Conservation (phyloP, 2,888 invertebrate species). For the Xestobium rufovillosum region DNA sequence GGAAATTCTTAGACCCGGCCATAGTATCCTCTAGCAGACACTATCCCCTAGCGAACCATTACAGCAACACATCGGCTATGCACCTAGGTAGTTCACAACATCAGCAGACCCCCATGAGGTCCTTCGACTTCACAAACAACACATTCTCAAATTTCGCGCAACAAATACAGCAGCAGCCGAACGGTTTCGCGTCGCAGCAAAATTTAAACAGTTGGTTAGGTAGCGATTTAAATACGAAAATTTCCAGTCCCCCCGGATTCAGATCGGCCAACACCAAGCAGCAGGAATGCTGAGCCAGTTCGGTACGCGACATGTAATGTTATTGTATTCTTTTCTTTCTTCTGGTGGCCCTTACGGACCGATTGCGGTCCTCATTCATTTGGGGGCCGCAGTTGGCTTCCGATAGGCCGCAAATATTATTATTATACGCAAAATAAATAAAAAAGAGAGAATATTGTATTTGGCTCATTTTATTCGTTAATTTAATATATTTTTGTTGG, state of each 20-base stretch:
- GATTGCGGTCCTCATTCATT: too few relatives aligned
- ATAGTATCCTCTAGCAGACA: conserved; percentile 70
- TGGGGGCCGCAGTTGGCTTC: too few relatives aligned
- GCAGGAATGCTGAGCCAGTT: conserved; percentile 42
- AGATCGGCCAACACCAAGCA: conserved; percentile 39
- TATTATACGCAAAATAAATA: too few relatives aligned
- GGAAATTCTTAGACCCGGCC: conserved; percentile 90
- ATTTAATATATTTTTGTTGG: too few relatives aligned
- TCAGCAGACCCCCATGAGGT: conserved; percentile 21
- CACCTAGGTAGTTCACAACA: conserved; percentile 17
- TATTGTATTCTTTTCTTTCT: too few relatives aligned
- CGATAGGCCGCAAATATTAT: too few relatives aligned
- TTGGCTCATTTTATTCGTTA: too few relatives aligned
- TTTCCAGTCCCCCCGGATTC: conserved; percentile 43
- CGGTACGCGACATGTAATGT: too few relatives aligned
- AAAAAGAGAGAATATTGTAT: too few relatives aligned
- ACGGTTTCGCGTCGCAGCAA: conserved; percentile 29
- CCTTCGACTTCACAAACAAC: conserved; percentile 32
- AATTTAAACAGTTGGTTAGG: conserved; percentile 38
- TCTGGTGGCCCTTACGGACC: too few relatives aligned
- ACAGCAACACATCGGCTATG: conserved; percentile 13
- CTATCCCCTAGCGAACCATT: conserved; percentile 41
- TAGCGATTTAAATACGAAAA: conserved; percentile 39
- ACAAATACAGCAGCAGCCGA: conserved; percentile 34
- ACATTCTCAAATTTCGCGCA: conserved; percentile 34